Evolutionary conservation across 2,113 vertebrate species (phyloP).

Genomic region (Scatophagus argus): DNA sequence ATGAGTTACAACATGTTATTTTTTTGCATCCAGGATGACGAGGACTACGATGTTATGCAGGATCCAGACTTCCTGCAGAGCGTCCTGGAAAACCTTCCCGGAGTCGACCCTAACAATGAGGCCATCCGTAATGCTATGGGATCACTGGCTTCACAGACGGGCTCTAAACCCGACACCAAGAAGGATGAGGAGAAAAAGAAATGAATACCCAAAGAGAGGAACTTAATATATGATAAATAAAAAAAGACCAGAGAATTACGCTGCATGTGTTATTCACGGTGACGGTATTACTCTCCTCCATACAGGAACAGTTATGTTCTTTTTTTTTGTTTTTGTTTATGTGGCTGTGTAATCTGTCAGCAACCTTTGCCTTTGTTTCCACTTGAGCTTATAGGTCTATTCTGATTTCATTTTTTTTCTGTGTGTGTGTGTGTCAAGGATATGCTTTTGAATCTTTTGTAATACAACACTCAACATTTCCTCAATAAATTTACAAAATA

Average conservation of each 20-base stretch:
- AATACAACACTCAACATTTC: slow-evolving; percentile 40
- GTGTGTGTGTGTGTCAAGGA: slow-evolving; percentile 41
- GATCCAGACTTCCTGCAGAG: slow-evolving; percentile 98
- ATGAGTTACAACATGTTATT: background rate
- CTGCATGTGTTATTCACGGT: slow-evolving; percentile 52
- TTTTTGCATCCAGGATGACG: slow-evolving; percentile 89
- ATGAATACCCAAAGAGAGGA: slow-evolving; percentile 57
- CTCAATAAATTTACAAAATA: slow-evolving; percentile 66
- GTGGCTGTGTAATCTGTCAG: slow-evolving; percentile 43
- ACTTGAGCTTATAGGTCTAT: slow-evolving; percentile 65
- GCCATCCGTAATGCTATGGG: slow-evolving; percentile 98
- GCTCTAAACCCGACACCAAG: slow-evolving; percentile 87
- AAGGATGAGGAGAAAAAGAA: slow-evolving; percentile 91
- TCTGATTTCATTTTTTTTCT: slow-evolving; percentile 61
- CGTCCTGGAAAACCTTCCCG: slow-evolving; percentile 95
- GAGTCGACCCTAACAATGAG: slow-evolving; percentile 97
- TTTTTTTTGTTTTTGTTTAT: slow-evolving; percentile 34
- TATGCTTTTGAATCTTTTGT: slow-evolving; percentile 57
- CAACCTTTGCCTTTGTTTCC: slow-evolving; percentile 29
- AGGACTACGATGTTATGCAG: slow-evolving; percentile 98
- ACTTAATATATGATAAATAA: slow-evolving; percentile 34
- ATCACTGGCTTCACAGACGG: slow-evolving; percentile 88
- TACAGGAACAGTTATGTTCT: slow-evolving; percentile 10
- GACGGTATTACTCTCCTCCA: slow-evolving; percentile 7
- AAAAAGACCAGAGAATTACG: slow-evolving; percentile 41